Evolutionary conservation across 2,797 vertebrate species (phyloP).

Genomic region (Enteromius unitaeniatus): DNA sequence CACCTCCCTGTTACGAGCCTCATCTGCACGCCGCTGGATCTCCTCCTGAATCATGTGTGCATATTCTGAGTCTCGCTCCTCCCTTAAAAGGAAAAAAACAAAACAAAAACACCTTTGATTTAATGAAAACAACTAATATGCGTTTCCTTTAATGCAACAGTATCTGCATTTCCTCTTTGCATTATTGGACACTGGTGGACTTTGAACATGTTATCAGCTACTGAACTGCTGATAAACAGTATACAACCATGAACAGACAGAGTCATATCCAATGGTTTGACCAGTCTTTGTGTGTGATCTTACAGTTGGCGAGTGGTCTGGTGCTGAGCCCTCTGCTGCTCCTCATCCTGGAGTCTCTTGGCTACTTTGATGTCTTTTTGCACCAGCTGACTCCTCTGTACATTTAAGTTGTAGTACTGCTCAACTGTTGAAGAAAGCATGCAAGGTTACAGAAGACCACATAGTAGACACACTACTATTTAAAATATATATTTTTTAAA

Average conservation of each 20-base stretch:
- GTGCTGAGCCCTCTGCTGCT: conserved; percentile 70
- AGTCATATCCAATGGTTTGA: conserved; percentile 2
- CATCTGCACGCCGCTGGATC: conserved; percentile 73
- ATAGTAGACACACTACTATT: no score
- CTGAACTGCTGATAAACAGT: neutral
- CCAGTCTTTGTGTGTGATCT: conserved; percentile 17
- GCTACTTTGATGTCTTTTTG: conserved; percentile 80
- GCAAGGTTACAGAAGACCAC: neutral
- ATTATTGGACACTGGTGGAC: conserved; percentile 4
- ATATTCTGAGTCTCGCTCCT: conserved; percentile 79
- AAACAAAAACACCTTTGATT: neutral
- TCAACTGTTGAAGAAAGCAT: conserved; percentile 69
- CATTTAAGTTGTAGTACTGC: conserved; percentile 80
- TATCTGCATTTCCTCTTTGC: no score
- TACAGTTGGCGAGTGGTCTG: conserved; percentile 72
- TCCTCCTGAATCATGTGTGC: conserved; percentile 79
- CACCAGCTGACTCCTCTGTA: conserved; percentile 80
- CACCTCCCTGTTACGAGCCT: conserved; percentile 71
- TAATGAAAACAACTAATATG: neutral
- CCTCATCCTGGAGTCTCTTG: conserved; percentile 78
- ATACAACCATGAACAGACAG: neutral
- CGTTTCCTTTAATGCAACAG: neutral
- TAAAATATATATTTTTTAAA: neutral
- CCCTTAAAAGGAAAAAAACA: conserved; percentile 62
- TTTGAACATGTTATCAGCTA: conserved; percentile 15